Conservation (phyloP, 35 echinoderm and acorn worm genomes). For the Stichopus chloronotus region DNA sequence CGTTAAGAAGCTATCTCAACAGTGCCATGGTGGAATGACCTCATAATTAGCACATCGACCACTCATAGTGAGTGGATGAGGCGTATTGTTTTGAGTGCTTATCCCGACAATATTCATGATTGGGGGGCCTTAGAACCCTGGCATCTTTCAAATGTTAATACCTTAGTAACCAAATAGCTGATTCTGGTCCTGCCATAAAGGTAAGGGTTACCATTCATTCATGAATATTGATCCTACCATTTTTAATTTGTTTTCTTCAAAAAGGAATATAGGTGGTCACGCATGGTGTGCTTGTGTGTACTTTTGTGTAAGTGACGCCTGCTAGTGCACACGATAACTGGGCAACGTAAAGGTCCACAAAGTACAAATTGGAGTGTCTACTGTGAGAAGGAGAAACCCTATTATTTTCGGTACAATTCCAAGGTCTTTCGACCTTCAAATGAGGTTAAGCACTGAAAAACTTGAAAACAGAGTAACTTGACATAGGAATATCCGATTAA, state of each 20-base stretch:
- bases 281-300: slow-evolving; percentile 5
- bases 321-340: slow-evolving; percentile 5
- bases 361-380: neutral
- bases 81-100: neutral
- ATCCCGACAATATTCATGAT: neutral
- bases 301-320: slow-evolving; percentile 5
- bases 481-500: neutral
- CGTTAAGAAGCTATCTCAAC: slow-evolving; percentile 6
- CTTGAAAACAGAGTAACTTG: neutral
- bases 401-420: slow-evolving; percentile 2
- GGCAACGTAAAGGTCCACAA: neutral
- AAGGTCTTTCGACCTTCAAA: slow-evolving; percentile 1
- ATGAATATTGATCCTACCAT: slow-evolving; percentile 3
- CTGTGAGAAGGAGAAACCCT: neutral
- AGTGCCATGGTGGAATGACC: slow-evolving; percentile 11
- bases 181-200: neutral
- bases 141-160: neutral
- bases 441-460: slow-evolving; percentile 12
- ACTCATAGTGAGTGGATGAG: neutral
- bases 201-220: neutral
- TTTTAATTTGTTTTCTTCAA: slow-evolving; percentile 10
- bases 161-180: neutral
- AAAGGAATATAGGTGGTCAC: slow-evolving; percentile 16
- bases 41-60: slow-evolving; percentile 1
- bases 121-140: neutral